Evolutionary conservation across 53 echinoderm and acorn worm genomes (phyloP).

Genomic region (Apostichopus leukothele): DNA sequence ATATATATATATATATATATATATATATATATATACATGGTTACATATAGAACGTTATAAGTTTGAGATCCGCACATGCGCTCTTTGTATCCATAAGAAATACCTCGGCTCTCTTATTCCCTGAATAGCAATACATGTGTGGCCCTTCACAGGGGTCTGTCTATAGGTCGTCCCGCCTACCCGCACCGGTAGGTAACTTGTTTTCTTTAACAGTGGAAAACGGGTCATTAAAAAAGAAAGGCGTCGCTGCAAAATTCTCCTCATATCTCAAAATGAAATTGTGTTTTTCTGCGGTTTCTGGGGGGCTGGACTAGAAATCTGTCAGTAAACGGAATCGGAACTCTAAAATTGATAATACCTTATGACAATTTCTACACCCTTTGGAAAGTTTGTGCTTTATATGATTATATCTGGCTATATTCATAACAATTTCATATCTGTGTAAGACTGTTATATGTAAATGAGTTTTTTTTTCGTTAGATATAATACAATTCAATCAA

Average conservation of each 20-base stretch:
- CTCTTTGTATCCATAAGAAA: background rate
- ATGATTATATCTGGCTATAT: background rate
- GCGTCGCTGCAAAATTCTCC: background rate
- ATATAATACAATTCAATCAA: no score
- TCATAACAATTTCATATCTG: no score
- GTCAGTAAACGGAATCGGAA: background rate
- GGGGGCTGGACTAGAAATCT: background rate
- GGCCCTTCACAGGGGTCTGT: conserved; percentile 30
- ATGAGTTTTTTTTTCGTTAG: no score
- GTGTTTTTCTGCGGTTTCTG: conserved; percentile 9
- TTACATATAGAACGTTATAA: background rate
- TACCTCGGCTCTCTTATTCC: background rate
- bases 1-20: no score
- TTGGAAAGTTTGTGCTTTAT: background rate
- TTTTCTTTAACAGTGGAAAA: conserved; percentile 45
- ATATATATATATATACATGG: no score
- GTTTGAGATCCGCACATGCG: background rate
- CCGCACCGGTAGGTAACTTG: conserved; percentile 2
- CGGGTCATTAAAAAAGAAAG: conserved; percentile 26
- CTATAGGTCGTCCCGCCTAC: background rate
- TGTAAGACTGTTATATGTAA: no score
- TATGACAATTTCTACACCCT: background rate
- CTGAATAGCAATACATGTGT: conserved; percentile 4
- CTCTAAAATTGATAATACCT: background rate
- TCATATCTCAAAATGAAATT: background rate